Percentiles rank a stretch among this genome's conserved stretches.
Conservation (phyloP, 1,140 invertebrate genomes). For the Gyrodactylus bullatarudis region DNA sequence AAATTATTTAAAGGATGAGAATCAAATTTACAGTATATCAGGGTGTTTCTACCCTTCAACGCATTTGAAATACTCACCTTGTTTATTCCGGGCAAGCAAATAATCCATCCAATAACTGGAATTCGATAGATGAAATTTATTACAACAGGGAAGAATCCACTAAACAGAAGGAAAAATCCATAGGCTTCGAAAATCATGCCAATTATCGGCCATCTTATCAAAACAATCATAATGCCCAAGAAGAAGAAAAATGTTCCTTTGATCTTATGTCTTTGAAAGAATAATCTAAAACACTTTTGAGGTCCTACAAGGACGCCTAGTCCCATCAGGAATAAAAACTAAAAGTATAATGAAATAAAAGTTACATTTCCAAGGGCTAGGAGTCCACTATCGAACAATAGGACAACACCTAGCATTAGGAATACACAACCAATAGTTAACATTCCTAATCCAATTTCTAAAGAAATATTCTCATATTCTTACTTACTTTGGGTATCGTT, state of each 20-base stretch:
- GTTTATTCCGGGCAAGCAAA: constrained; percentile 28
- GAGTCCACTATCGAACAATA: constrained; percentile 85
- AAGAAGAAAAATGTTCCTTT: constrained; percentile 66
- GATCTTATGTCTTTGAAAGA: constrained; percentile 83
- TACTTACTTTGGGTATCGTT: constrained; percentile 4
- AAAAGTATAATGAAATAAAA: constrained; percentile 9
- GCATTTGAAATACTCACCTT: constrained; percentile 24
- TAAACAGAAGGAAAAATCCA: constrained; percentile 30
- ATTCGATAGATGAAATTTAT: constrained; percentile 30
- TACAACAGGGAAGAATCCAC: constrained; percentile 32
- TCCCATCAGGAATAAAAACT: constrained; percentile 73
- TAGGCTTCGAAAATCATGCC: constrained; percentile 74
- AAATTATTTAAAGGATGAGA: background rate
- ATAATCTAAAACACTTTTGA: constrained; percentile 71
- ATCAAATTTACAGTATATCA: background rate
- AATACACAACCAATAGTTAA: constrained; percentile 79
- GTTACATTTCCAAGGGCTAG: constrained; percentile 90
- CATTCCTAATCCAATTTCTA: constrained; percentile 83
- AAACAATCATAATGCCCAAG: constrained; percentile 59
- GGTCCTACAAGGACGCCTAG: constrained; percentile 77
- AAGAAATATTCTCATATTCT: constrained; percentile 11
- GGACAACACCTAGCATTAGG: constrained; percentile 58
- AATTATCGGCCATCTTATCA: constrained; percentile 72
- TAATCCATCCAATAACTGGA: constrained; percentile 27
- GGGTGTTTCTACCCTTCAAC: background rate